These are phyloP conservation scores for Apotomis turbidana DNA, from an alignment of 2,888 invertebrate species.

Conservation along the genomic window DNA sequence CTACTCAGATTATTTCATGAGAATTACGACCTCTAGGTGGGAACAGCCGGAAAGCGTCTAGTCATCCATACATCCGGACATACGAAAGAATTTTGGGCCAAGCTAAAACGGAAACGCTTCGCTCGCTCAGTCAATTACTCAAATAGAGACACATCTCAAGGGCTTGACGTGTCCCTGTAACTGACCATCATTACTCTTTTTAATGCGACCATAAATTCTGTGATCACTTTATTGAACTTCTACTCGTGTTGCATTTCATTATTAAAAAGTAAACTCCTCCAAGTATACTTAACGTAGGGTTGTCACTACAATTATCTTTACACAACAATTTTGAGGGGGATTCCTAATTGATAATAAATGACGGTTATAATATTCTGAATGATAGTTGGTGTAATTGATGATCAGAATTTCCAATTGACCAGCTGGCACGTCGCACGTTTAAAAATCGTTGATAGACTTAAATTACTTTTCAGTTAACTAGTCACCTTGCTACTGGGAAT, in stretches of 20 bases:
- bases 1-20: too few species aligned
- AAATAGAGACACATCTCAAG: constrained; percentile 49
- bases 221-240: constrained; percentile 68
- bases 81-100: too few species aligned
- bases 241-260: constrained; percentile 73
- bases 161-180: constrained; percentile 62
- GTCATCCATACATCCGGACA: too few species aligned
- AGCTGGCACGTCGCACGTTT: constrained; percentile 13
- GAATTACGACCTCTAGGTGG: too few species aligned
- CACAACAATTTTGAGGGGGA: neutral
- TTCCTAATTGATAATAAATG: constrained; percentile 5
- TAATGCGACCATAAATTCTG: constrained; percentile 75
- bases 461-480: neutral
- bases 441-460: neutral
- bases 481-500: neutral
- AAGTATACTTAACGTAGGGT: constrained; percentile 52
- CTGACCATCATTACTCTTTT: constrained; percentile 73
- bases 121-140: constrained; percentile 14
- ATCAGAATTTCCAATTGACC: constrained; percentile 9
- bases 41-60: too few species aligned
- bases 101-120: too few species aligned
- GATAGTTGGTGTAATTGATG: constrained; percentile 2
- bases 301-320: constrained; percentile 16
- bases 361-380: constrained; percentile 6
- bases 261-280: constrained; percentile 71